A percentile compares a stretch with the other conserved stretches of the same genome.
Conservation (phyloP, 2,797 vertebrate species). For the Phataginus tetradactyla region DNA sequence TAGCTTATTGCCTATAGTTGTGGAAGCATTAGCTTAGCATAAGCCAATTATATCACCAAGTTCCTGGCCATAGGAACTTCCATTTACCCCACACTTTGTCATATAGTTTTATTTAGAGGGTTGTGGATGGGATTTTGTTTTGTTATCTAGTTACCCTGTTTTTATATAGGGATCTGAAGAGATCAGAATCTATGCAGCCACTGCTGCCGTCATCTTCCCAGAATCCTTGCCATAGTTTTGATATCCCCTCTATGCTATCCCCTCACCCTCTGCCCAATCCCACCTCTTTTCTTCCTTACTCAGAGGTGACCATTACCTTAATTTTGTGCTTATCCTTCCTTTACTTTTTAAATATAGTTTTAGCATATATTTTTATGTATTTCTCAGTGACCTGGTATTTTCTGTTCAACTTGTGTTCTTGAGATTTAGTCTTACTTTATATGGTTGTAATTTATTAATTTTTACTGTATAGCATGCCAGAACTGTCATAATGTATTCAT, state of each 20-base stretch:
- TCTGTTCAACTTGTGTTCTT: background rate
- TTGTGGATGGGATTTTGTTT: background rate
- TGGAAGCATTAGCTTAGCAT: too few species aligned
- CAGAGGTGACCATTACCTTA: background rate
- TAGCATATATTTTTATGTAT: background rate
- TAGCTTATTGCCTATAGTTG: too few species aligned
- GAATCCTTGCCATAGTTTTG: background rate
- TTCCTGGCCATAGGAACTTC: too few species aligned
- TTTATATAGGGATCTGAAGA: constrained; percentile 2
- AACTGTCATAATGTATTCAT: background rate
- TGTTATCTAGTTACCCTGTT: background rate
- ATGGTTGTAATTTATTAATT: constrained; percentile 8
- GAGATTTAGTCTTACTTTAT: background rate
- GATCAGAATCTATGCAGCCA: background rate
- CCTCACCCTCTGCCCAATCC: background rate
- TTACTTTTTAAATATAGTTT: background rate
- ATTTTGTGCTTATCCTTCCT: background rate
- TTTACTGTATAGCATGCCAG: background rate
- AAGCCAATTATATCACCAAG: too few species aligned
- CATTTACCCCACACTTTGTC: background rate
- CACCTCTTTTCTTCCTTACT: background rate
- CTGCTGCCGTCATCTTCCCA: background rate
- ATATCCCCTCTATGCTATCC: background rate
- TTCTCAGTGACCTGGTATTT: background rate
- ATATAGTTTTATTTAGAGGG: constrained; percentile 3